Evolutionary conservation across 2,113 vertebrate species (phyloP).

Genomic region (Zingel zingel): DNA sequence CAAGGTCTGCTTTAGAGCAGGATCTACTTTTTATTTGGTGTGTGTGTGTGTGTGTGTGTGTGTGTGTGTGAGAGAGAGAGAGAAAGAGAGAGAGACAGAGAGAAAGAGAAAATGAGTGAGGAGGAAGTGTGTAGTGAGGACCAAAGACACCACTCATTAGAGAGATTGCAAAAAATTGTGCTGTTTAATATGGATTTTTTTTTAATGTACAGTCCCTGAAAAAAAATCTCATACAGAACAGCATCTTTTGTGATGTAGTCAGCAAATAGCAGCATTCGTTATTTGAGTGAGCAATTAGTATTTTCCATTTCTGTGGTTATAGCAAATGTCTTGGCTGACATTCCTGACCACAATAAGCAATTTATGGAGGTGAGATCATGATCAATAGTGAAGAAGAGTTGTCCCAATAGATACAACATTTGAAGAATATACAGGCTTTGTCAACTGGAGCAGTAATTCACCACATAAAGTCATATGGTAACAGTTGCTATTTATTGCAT

Average conservation of each 20-base stretch:
- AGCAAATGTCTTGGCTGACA: slow-evolving; percentile 43
- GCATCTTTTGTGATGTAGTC: slow-evolving; percentile 52
- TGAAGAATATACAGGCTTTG: slow-evolving; percentile 15
- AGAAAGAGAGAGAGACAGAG: background rate
- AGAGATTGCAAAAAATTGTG: slow-evolving; percentile 23
- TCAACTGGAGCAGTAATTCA: slow-evolving; percentile 38
- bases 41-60: slow-evolving; percentile 22
- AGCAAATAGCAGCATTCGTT: slow-evolving; percentile 46
- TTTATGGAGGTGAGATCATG: slow-evolving; percentile 53
- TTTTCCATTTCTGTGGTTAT: slow-evolving; percentile 48
- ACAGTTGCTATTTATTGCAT: slow-evolving; percentile 56
- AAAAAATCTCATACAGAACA: slow-evolving; percentile 19
- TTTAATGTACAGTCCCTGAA: background rate
- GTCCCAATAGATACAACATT: slow-evolving; percentile 8
- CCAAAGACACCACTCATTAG: slow-evolving; percentile 49
- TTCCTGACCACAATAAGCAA: slow-evolving; percentile 36
- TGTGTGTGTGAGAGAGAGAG: background rate
- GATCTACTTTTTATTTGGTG: slow-evolving; percentile 36
- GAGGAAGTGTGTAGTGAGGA: slow-evolving; percentile 20
- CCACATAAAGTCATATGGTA: slow-evolving; percentile 48
- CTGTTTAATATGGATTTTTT: slow-evolving; percentile 36
- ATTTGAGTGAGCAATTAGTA: slow-evolving; percentile 56
- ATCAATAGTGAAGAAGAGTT: slow-evolving; percentile 43
- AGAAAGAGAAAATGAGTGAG: slow-evolving; percentile 20
- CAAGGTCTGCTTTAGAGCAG: slow-evolving; percentile 48